phyloP scores from a whole-genome alignment of 2,888 invertebrate genomes.

The Pristionchus exspectatus region DNA sequence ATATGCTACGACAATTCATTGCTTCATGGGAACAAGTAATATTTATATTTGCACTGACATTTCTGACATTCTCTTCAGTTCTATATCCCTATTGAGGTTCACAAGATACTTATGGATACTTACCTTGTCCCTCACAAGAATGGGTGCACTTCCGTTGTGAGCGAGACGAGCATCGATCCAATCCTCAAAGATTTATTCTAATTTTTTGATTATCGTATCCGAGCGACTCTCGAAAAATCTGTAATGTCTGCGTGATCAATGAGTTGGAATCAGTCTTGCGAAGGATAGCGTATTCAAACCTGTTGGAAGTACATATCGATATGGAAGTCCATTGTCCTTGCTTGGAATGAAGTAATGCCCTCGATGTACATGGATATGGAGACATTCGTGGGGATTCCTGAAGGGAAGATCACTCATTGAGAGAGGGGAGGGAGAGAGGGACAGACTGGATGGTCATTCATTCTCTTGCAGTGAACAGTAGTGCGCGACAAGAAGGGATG shows the following conservation, averaged over 20 bases:
- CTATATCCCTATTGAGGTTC: neutral
- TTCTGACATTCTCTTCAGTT: too few species aligned
- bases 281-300: constrained; percentile 41
- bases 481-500: constrained; percentile 5
- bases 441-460: neutral
- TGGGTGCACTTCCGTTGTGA: constrained; percentile 75
- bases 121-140: constrained; percentile 73
- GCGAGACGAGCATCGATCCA: constrained; percentile 75
- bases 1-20: too few species aligned
- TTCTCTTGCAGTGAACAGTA: constrained; percentile 21
- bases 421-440: neutral
- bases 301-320: constrained; percentile 78
- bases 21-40: too few species aligned
- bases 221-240: neutral
- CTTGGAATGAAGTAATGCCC: constrained; percentile 77
- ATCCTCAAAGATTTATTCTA: constrained; percentile 59
- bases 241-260: too few species aligned
- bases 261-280: neutral
- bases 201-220: too few species aligned
- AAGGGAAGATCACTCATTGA: neutral
- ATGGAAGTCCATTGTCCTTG: constrained; percentile 78
- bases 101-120: neutral
- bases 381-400: constrained; percentile 77
- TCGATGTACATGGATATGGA: constrained; percentile 78
- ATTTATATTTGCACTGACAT: too few species aligned